phyloP scores from a whole-genome alignment of 2,888 invertebrate species.

The Lasioglossum malachurum region DNA sequence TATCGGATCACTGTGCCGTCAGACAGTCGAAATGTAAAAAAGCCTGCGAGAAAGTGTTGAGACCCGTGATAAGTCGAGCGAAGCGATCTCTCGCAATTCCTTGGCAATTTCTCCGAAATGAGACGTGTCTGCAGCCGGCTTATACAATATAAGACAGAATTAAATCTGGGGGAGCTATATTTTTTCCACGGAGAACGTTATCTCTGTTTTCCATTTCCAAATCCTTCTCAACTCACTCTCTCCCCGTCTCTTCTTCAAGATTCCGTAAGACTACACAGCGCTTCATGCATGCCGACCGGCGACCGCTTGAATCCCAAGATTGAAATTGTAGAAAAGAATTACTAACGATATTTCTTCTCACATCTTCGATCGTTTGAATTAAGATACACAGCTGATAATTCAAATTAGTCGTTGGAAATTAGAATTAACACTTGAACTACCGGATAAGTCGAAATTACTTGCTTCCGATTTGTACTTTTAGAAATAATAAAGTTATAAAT shows the following conservation, averaged over 20 bases:
- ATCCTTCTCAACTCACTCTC: not conserved
- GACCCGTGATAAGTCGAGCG: conserved; percentile 1
- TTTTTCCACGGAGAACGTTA: not conserved
- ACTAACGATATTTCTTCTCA: not conserved
- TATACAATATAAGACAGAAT: not conserved
- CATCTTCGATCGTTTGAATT: not conserved
- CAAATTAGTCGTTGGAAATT: no score
- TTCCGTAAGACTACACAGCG: not conserved
- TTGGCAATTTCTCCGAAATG: not conserved
- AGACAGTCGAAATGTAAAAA: not conserved
- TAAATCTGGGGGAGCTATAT: not conserved
- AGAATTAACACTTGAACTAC: no score
- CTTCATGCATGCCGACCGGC: not conserved
- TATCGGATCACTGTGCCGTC: not conserved
- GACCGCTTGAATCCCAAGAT: not conserved
- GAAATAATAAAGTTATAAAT: no score
- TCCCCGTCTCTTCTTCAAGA: not conserved
- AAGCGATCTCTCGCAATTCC: not conserved
- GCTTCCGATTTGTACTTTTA: no score
- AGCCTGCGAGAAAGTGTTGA: not conserved
- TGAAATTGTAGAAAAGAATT: not conserved
- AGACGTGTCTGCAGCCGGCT: conserved; percentile 9
- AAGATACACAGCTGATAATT: no score
- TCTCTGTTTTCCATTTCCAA: not conserved
- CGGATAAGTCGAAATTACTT: no score